phyloP scores from a whole-genome alignment of 2,113 vertebrate species.

The Ahaetulla prasina region DNA sequence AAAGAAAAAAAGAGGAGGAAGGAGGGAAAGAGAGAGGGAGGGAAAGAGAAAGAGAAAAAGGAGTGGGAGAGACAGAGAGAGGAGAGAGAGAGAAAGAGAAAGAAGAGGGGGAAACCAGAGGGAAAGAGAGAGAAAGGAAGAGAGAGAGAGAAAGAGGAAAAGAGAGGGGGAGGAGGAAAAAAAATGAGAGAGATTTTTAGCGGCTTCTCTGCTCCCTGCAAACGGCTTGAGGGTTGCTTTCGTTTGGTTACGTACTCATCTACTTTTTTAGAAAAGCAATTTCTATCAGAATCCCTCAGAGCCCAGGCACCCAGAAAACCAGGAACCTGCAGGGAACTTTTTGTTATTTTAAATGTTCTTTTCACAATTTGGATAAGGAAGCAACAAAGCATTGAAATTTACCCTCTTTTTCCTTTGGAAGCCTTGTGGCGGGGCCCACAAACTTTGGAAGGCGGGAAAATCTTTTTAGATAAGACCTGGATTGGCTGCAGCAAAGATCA shows the following conservation, averaged over 20 bases:
- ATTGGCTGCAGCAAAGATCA: not conserved
- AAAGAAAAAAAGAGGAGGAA: no score
- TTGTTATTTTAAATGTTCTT: not conserved
- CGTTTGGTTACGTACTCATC: not conserved
- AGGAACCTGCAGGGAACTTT: not conserved
- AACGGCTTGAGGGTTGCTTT: not conserved
- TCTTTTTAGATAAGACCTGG: not conserved
- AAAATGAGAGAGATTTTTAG: constrained; percentile 4
- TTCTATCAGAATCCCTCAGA: not conserved
- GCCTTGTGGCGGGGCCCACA: not conserved
- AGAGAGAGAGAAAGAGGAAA: not conserved
- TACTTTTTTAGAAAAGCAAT: not conserved
- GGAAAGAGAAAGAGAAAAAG: no score
- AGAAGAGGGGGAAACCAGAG: no score
- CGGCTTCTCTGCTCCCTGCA: not conserved
- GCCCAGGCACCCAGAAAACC: not conserved
- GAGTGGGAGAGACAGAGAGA: no score
- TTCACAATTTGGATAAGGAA: not conserved
- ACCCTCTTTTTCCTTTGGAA: not conserved
- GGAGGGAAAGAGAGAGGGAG: no score
- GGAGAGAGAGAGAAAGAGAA: no score
- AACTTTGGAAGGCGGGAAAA: not conserved
- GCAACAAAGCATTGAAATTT: not conserved
- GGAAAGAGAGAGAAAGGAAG: not conserved
- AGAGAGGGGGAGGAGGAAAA: no score